Percentiles rank a stretch among this genome's conserved stretches.
Conservation (phyloP, 1,140 invertebrate species). For the Sitobion miscanthi region DNA sequence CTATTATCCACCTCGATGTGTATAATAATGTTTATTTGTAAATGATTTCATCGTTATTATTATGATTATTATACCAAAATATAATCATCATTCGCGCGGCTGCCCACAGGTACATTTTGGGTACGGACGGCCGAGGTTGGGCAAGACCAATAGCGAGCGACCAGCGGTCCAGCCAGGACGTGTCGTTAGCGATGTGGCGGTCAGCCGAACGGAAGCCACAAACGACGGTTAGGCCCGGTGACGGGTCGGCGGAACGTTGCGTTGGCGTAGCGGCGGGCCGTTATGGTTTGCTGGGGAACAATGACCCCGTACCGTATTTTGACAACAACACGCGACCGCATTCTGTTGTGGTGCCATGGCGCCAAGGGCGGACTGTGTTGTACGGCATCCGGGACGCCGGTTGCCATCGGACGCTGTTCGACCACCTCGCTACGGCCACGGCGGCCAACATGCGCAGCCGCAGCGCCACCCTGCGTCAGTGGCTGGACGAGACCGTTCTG, state of each 20-base stretch:
- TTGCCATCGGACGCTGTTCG: slow-evolving; percentile 17
- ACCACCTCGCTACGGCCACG: background rate
- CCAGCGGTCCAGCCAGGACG: background rate
- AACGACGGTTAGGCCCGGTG: background rate
- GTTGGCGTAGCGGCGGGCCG: background rate
- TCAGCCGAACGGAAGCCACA: background rate
- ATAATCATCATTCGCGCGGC: no score
- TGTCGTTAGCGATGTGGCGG: background rate
- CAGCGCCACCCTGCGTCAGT: background rate
- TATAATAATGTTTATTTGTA: no score
- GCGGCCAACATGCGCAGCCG: background rate
- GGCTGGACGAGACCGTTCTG: background rate
- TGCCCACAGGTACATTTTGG: slow-evolving; percentile 5
- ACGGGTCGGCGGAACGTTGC: background rate
- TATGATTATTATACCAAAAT: no score
- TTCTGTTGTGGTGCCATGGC: slow-evolving; percentile 6
- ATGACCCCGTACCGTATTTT: background rate
- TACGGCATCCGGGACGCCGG: background rate
- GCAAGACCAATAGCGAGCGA: background rate
- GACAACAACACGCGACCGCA: slow-evolving; percentile 13
- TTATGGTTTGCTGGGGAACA: background rate
- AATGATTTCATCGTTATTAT: no score
- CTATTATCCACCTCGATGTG: no score
- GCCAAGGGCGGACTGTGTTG: background rate
- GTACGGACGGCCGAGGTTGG: slow-evolving; percentile 37